These are phyloP conservation scores for Drosophila differens DNA, from an alignment of 2,888 invertebrate genomes.

Conservation along the genomic window DNA sequence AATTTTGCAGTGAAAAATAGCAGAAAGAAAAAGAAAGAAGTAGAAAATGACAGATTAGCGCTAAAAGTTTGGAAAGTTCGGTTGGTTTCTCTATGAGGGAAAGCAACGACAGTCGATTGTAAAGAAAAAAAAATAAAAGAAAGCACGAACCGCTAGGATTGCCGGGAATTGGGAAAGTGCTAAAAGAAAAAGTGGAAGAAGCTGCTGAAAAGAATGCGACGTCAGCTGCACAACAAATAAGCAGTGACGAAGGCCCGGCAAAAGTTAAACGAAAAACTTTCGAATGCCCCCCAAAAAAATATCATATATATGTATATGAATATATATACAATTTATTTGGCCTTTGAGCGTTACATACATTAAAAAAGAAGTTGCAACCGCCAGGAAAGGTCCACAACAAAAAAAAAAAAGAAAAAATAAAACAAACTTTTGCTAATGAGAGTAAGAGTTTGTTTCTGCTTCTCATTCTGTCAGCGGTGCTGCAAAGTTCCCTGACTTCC, in stretches of 20 bases:
- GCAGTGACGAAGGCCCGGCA: conserved; percentile 9
- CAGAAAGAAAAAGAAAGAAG: conserved; percentile 8
- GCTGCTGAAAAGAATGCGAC: conserved; percentile 35
- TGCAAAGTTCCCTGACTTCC: conserved; percentile 52
- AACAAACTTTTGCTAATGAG: conserved; percentile 76
- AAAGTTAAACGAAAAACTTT: conserved; percentile 80
- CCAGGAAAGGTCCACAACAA: conserved; percentile 42
- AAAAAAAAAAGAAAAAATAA: conserved; percentile 49
- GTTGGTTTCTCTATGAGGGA: background rate
- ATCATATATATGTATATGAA: background rate
- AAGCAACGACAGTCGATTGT: conserved; percentile 53
- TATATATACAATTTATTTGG: conserved; percentile 30
- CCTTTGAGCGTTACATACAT: conserved; percentile 24
- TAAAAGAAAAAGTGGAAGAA: conserved; percentile 37
- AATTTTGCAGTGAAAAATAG: conserved; percentile 24
- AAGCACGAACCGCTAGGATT: conserved; percentile 34
- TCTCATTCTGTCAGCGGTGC: conserved; percentile 35
- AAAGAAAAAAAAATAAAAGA: background rate
- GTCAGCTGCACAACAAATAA: conserved; percentile 37
- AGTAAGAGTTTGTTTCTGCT: conserved; percentile 70
- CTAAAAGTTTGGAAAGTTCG: conserved; percentile 34
- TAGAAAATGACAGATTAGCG: conserved; percentile 56
- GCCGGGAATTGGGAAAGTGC: conserved; percentile 70
- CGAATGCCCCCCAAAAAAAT: conserved; percentile 39
- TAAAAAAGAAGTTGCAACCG: conserved; percentile 30